Evolutionary conservation across 1,140 invertebrate genomes (phyloP), one percentile per base, ranked within the genome.

Genomic region (Calosoma granatense): DNA sequence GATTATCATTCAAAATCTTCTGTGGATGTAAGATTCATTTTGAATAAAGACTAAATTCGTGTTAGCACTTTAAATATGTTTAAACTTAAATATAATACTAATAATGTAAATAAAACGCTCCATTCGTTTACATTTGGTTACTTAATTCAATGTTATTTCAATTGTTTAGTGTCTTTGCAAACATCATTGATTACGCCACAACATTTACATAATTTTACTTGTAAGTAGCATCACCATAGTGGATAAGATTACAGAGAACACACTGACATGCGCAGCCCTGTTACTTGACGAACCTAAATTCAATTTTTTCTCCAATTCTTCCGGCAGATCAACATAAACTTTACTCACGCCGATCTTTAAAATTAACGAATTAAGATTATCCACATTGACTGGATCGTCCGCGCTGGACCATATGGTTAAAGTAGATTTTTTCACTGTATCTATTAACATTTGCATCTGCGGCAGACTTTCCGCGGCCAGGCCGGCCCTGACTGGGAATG

Each of bases 401-500:
- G 72, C 71, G 17, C 74, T 76, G 0, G 82, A 84, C 87, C 87
- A 91, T 47, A 90, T 77, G 0, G 87, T 89, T 36, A 90, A 68
- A 0, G 85, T 85, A 17, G 75, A 78, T 65, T 72, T 72, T 0
- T 72, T 67, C 0, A 73, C 74, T 47, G 74, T 70, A 1, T 75
- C 64, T 1, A 83, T 61, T 2, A 86, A 71, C 14, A 68, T 66
- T 20, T 79, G 63, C 1, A 89, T 65, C 0, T 74, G 68, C 0
- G 74, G 64, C 30, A 71, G 66, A 36, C 86, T 87, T 59, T 86
- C 79, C 0, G 82, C 82, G 0, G 86, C 81, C 19, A 86, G 70
- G 30, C 81, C 81, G 20, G 90, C 86, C 57, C 90, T 77, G 17
- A 94, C 83, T 0, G 91, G 84, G 67, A 92, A 94, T 1, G 90